Evolutionary conservation across 2,888 invertebrate genomes (phyloP), one percentile per base, ranked within the genome.

Genomic region (Busseola fusca): DNA sequence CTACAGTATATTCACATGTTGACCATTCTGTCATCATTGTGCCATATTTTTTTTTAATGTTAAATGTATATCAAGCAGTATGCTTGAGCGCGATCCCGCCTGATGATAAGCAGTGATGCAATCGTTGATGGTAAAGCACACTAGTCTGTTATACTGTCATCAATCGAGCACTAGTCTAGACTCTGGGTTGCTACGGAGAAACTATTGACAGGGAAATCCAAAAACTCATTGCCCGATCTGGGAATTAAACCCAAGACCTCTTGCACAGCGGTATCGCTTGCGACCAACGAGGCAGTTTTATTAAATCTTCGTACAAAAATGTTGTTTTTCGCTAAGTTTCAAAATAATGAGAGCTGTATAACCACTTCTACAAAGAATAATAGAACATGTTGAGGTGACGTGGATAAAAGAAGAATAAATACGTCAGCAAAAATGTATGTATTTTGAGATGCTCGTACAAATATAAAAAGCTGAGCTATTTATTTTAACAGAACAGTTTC

Each of bases 401-500:
- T 64, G n/a, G n/a, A 12, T 48, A 18, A 67, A n/a, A 60, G 56
- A 60, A 59, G 50, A 63, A 30, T 64, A 42, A 65, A 72, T 57
- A 66, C 27, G 12, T 62, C 30, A 54, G 16, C 40, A 56, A 57
- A 50, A 74, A 69, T 48, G 5, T 74, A 69, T 48, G 5, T 74
- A 58, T 67, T 65, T 65, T 52, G 45, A 45, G 68, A 64, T 59
- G 16, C 21, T 70, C 5, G 16, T 27, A 60, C 57, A 56, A 66
- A 54, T 34, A 66, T 16, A 78, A 68, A 74, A 67, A 71, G 42
- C 64, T 54, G 27, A 65, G 67, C 52, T 66, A 59, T 84, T 80
- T 71, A 69, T 76, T 77, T 45, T 70, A 72, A 42, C n/a, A 74
- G 25, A 64, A 59, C 74, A 52, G 59, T 76, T 75, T 63, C 56